phyloP scores from a whole-genome alignment of 2,113 vertebrate species.

The Otolemur garnettii region DNA sequence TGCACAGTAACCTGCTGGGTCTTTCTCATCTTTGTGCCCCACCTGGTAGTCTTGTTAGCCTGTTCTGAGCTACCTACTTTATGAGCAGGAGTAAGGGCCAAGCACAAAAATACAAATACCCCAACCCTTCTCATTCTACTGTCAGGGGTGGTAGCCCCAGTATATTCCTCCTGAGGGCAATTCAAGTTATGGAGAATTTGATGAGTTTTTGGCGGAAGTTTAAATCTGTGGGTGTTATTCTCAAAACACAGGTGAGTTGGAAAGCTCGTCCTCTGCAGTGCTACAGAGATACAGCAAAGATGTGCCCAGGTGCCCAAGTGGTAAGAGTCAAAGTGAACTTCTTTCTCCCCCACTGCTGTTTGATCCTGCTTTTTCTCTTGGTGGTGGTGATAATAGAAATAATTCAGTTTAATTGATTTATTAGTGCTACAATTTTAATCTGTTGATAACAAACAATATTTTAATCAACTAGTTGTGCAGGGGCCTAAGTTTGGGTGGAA shows the following conservation, averaged over 20 bases:
- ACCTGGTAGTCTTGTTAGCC: background rate
- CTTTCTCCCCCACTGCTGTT: background rate
- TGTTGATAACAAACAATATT: background rate
- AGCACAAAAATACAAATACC: background rate
- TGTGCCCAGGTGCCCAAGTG: conserved; percentile 47
- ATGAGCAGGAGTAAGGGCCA: background rate
- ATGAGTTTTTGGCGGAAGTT: conserved; percentile 13
- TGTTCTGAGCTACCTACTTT: background rate
- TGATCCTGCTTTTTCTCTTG: conserved; percentile 13
- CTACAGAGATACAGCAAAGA: conserved; percentile 78
- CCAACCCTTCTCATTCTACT: background rate
- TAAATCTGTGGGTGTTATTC: conserved; percentile 78
- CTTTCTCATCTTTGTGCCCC: background rate
- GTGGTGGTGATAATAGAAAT: conserved; percentile 43
- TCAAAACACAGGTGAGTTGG: conserved; percentile 80
- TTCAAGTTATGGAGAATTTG: background rate
- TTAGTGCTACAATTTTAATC: conserved; percentile 5
- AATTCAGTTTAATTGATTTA: conserved; percentile 24
- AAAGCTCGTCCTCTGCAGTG: conserved; percentile 57
- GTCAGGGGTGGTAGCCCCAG: background rate
- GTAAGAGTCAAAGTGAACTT: conserved; percentile 66
- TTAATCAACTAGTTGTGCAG: background rate
- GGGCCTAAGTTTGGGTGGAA: background rate
- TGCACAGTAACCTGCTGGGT: background rate
- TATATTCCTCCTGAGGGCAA: background rate